Base-by-base conservation (phyloP, 2,113 vertebrate species). In the Mesocricetus auratus region DNA sequence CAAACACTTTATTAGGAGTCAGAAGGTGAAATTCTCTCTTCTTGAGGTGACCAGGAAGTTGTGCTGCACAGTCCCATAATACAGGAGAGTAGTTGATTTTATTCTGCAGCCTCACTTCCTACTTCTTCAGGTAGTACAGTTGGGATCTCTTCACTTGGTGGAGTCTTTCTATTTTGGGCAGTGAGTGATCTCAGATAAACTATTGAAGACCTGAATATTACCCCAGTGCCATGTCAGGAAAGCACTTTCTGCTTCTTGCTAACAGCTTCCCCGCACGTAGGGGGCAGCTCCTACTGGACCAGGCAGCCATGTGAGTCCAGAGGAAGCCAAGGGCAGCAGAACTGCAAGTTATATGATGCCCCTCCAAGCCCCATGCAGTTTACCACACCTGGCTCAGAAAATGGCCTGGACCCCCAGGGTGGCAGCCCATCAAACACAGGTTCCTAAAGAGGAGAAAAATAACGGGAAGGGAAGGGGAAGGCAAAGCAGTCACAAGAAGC, bases 1-100 rank as follows among this genome's bases (percentile, higher is more conserved):
- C 99, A 96, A 99, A 99, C 93, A 99, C 99, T 98, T 99, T 99
- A 97, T 99, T 99, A 69, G 99, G 99, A 22, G 99, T 98, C 86
- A 99, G 99, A 0, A 99, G 99, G 36, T 99, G 99, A 97, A 99
- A 99, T 97, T 99, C 99, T 96, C 98, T 99, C 97, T 99, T 99
- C 81, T 98, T 99, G 56, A 99, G 98, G 89, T 99, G 99, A 93
- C 98, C 98, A 3, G 99, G 99, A 85, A 99, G 99, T 68, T 99
- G 99, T 17, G 99, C 99, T 5, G 99, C 99, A 5, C 99, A 99
- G 58, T 99, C 99, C 0, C 99, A 99, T 91, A 99, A 97, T 96
- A 99, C 96, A 45, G 98, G 98, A 93, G 99, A 98, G 92, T 99
- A 99, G 95, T 97, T 98, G 97, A 98, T 98, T 86, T 99, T 99